A percentile compares a stretch with the other conserved stretches of the same genome.
Conservation (phyloP, 1,140 invertebrate genomes). For the Eupristina koningsbergeri region DNA sequence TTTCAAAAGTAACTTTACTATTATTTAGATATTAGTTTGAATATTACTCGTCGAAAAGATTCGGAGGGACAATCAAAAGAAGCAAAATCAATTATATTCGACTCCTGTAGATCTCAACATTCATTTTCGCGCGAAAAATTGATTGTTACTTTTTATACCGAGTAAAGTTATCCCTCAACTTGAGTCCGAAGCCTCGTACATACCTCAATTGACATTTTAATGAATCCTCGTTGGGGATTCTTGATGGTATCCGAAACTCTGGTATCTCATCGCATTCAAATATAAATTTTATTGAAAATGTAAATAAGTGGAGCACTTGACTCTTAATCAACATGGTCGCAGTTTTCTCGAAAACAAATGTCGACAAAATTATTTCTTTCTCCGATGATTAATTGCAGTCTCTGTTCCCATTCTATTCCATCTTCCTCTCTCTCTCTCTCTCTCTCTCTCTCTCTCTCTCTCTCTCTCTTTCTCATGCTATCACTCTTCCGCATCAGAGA, state of each 20-base stretch:
- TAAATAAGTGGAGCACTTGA: constrained; percentile 21
- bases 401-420: background rate
- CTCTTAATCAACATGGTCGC: background rate
- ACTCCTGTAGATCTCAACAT: background rate
- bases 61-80: background rate
- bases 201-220: constrained; percentile 46
- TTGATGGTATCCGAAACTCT: background rate
- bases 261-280: background rate
- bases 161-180: background rate
- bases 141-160: constrained; percentile 40
- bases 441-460: background rate
- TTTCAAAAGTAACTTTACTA: too few species aligned
- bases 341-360: constrained; percentile 28
- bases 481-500: background rate
- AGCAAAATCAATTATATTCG: constrained; percentile 30
- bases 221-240: constrained; percentile 34
- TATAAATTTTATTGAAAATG: constrained; percentile 43
- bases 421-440: background rate
- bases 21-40: too few species aligned
- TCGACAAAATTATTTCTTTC: constrained; percentile 29
- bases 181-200: background rate
- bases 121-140: constrained; percentile 44
- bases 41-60: background rate
- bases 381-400: constrained; percentile 28
- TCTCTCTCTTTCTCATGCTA: background rate